Base-by-base conservation (phyloP, 2,113 vertebrate species). In the Siniperca knerii region DNA sequence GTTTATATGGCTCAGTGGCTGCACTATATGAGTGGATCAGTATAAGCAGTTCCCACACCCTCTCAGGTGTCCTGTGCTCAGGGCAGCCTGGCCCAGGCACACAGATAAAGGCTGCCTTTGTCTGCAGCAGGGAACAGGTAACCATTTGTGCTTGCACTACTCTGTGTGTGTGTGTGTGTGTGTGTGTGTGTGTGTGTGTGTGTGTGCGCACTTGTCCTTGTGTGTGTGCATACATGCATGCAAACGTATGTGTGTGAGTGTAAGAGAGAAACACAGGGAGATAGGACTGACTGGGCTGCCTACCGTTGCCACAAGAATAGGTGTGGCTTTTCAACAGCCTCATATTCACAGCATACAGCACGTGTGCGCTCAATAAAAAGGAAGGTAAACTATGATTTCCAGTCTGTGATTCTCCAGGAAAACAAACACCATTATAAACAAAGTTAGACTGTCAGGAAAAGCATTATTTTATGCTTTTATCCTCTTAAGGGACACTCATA, bases 41-140 rank as follows among this genome's bases (percentile, higher is more conserved):
- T 77, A 68, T 79, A 76, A 90, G 92, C 87, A 78, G 92, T 95
- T 95, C 94, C 94, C 93, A 94, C 92, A 94, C 86, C 89, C 90
- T 95, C 94, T 94, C 91, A 92, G 92, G 93, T 95, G 90, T 94
- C 94, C 89, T 93, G 91, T 92, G 93, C 90, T 87, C 87, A 81
- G 88, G 84, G 75, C 86, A 84, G 89, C 93, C 90, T 68, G 85
- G 85, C 83, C 77, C 87, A 87, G 86, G 87, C 81, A 77, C 79
- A 68, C 79, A 84, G 44, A 96, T 93, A 95, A 95, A 95, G 91
- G 82, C 89, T 61, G 77, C 85, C 93, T 93, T 95, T 96, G 95
- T 96, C 91, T 94, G 73, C 77, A 77, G 72, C 71, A 44, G 83
- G 85, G 94, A 95, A 96, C 93, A 96, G 94, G 93, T 93, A 93